Conservation (phyloP, 2,888 invertebrate genomes). For the Tinea pellionella region DNA sequence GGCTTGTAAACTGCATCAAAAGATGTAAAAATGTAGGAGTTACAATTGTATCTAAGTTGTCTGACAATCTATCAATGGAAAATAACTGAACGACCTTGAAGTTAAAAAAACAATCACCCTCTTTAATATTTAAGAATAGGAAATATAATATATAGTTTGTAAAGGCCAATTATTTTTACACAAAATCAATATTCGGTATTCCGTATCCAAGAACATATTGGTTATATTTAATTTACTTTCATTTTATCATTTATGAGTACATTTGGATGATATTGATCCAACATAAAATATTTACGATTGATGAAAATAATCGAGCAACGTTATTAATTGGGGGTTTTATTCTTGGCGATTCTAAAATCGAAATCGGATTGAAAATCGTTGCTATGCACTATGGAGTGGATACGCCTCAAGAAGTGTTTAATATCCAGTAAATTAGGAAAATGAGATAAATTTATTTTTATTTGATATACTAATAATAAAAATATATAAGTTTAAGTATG, state of each 20-base stretch:
- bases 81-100: background rate
- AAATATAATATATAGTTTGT: background rate
- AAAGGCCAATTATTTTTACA: background rate
- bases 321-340: background rate
- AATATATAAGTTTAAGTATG: too few relatives aligned
- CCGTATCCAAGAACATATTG: background rate
- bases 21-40: too few relatives aligned
- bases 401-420: too few relatives aligned
- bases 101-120: background rate
- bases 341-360: background rate
- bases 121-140: background rate
- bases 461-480: too few relatives aligned
- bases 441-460: too few relatives aligned
- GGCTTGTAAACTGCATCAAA: too few relatives aligned
- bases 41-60: too few relatives aligned
- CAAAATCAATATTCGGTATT: background rate
- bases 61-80: background rate
- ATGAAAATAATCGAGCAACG: background rate
- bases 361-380: background rate
- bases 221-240: background rate
- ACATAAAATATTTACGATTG: background rate
- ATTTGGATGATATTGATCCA: background rate
- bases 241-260: background rate
- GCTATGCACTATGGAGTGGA: too few relatives aligned
- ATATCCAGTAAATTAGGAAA: too few relatives aligned